phyloP scores from a whole-genome alignment of 1,140 invertebrate species.

The Melipona quadrifasciata region DNA sequence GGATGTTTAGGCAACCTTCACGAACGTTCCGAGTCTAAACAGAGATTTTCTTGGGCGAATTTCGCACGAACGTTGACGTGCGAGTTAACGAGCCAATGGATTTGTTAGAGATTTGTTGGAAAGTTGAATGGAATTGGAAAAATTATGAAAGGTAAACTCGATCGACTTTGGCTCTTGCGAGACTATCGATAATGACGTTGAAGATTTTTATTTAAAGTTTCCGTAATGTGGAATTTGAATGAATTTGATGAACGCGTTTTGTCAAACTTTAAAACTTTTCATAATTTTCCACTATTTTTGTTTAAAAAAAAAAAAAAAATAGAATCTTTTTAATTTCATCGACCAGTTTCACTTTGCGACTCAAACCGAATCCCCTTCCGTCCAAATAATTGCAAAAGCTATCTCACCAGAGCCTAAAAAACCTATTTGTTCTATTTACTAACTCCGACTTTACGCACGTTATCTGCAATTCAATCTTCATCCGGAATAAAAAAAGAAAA shows the following conservation, averaged over 20 bases:
- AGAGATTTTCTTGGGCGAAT: too few relatives aligned
- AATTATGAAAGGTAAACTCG: too few relatives aligned
- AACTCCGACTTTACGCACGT: not conserved
- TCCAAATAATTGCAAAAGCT: not conserved
- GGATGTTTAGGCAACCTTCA: not conserved
- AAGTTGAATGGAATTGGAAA: too few relatives aligned
- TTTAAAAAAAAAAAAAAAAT: not conserved
- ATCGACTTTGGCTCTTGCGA: too few relatives aligned
- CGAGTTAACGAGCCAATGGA: too few relatives aligned
- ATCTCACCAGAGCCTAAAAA: not conserved
- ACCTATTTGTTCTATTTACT: not conserved
- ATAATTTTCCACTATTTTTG: not conserved
- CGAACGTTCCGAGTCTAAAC: not conserved
- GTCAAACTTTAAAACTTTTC: not conserved
- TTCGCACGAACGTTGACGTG: too few relatives aligned
- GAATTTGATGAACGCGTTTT: not conserved
- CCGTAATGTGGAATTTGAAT: too few relatives aligned
- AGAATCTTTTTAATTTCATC: not conserved
- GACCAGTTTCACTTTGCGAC: not conserved
- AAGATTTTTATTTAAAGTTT: too few relatives aligned
- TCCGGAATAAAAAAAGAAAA: not conserved
- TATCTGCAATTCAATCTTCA: constrained; percentile 21
- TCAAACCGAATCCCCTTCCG: not conserved
- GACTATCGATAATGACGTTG: too few relatives aligned
- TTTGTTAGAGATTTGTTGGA: too few relatives aligned